Base-by-base conservation (phyloP, 1,140 invertebrate genomes). In the Aethina tumida region DNA sequence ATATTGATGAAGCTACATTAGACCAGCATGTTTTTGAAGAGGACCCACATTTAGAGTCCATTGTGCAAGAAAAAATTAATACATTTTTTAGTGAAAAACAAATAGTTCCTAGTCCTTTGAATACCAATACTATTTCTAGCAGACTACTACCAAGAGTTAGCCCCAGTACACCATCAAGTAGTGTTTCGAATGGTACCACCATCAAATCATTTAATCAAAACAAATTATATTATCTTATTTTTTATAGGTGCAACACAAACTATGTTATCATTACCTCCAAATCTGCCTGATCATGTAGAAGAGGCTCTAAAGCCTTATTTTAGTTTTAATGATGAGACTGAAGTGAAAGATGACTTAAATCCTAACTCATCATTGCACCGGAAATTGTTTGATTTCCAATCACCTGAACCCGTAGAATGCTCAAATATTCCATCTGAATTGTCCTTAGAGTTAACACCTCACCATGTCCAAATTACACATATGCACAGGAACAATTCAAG, bases 291-390 rank as follows among this genome's bases (percentile, higher is more conserved):
- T 37, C 63, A 76, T 53, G 50, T 79, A 8, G 74, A 75, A 60
- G 65, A 71, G 43, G 55, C 65, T 19, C 58, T 79, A 16, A 67
- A 71, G 53, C 70, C 73, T 35, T 80, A 71, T 52, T 53, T 69
- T 49, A 71, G 66, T 9, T 5, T 27, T 33, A 21, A 32, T 8
- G 15, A 19, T 12, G 39, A 43, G 12, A 37, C 21, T 25, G 17
- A 34, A 13, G 26, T 35, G 30, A 36, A 36, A 22, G 36, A 53
- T 30, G n/a, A n/a, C n/a, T n/a, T n/a, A n/a, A n/a, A n/a, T n/a
- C n/a, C n/a, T n/a, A n/a, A n/a, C n/a, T 33, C 17, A 13, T 42
- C 43, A 1, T 38, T 60, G 5, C 55, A 57, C 39, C 35, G 39
- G 7, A 37, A 54, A 32, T 40, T 60, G 22, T 60, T 60, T 48